Conservation (phyloP, 2,113 vertebrate genomes). For the Ciconia stormi region DNA sequence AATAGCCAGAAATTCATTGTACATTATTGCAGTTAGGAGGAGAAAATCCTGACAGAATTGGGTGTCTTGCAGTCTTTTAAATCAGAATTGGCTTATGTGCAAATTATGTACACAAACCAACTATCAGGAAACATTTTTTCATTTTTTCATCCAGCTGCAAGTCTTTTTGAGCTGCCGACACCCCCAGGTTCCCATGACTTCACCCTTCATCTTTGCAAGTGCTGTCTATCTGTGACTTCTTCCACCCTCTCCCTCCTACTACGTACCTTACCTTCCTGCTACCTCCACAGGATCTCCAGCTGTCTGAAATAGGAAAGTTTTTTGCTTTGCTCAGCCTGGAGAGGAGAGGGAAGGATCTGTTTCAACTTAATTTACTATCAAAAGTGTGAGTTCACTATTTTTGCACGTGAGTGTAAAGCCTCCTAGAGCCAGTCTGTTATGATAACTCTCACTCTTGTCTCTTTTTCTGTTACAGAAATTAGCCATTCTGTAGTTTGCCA, state of each 20-base stretch:
- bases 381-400: neutral
- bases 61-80: neutral
- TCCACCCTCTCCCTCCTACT: neutral
- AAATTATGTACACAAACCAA: neutral
- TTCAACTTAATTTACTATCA: neutral
- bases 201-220: accelerated
- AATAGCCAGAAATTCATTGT: neutral
- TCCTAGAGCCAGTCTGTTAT: neutral
- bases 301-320: neutral
- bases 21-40: neutral
- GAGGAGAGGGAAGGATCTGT: neutral
- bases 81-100: neutral
- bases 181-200: neutral
- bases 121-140: neutral
- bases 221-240: neutral
- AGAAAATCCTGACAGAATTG: neutral
- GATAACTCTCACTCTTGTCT: neutral
- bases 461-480: neutral
- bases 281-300: neutral
- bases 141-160: neutral
- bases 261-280: neutral
- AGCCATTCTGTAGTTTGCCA: neutral
- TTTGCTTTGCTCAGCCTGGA: neutral
- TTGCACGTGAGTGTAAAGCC: neutral
- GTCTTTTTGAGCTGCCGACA: neutral